Evolutionary conservation across 2,888 invertebrate species (phyloP), one percentile per base, ranked within the genome.

Genomic region (Idaea straminata): DNA sequence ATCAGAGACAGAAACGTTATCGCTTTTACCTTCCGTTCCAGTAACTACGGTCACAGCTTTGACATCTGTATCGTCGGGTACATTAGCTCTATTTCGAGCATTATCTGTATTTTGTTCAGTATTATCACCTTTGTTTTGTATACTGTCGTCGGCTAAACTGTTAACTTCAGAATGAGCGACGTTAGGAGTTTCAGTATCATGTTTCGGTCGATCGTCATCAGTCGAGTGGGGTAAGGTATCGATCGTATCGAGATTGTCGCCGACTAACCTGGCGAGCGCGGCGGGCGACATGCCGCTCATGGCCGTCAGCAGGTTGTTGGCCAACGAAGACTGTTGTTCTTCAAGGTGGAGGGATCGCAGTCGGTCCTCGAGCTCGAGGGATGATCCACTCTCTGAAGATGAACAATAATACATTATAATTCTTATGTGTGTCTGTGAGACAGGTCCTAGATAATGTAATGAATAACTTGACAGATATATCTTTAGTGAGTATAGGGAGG

Each of bases 271-370:
- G 59, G 16, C 10, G 16, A 59, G 59, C 59, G 81, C 82, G 71
- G 72, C 80, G 38, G 86, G 80, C 62, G 87, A 77, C 88, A 89
- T 87, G 73, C 76, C 78, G 70, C 83, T 83, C 86, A 91, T 87
- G 74, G 89, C 91, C 35, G 85, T 83, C 38, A 89, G 85, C 73
- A 91, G 82, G 77, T 88, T 85, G 81, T 79, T 80, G 72, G 91
- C 88, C 60, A 77, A 70, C 47, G 67, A 69, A 62, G 64, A 63
- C 62, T 61, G 59, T 67, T 69, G 69, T 71, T 67, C 57, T 66
- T 61, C 47, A 69, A 66, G 10, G 68, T 69, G 15, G 72, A 15
- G 34, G 62, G 57, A 36, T 38, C 4, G 59, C 66, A n/a, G 57
- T 16, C 57, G 64, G 63, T 57, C 5, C 62, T 62, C 59, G 35